Evolutionary conservation across 2,888 invertebrate genomes (phyloP).

Genomic region (Himalopsyche kuldschensis): DNA sequence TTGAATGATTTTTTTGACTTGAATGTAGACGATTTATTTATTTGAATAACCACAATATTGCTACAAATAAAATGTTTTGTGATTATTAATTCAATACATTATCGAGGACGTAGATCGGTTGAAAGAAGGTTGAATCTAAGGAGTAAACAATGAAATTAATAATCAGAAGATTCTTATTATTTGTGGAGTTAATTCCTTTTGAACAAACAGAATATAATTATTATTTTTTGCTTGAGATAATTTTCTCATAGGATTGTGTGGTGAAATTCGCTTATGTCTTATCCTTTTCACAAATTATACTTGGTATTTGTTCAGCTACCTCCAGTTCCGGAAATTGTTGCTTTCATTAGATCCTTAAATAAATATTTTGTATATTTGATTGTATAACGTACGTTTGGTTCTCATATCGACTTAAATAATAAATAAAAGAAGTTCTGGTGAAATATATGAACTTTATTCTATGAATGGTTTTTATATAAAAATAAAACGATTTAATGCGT

Average conservation of each 20-base stretch:
- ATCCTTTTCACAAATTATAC: background rate
- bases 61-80: no score
- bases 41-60: background rate
- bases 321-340: background rate
- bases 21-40: no score
- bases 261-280: background rate
- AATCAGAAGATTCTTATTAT: background rate
- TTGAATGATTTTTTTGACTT: no score
- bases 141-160: background rate
- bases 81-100: background rate
- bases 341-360: background rate
- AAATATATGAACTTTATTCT: no score
- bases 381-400: background rate
- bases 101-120: background rate
- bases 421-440: no score
- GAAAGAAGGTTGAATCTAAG: background rate
- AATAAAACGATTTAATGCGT: no score
- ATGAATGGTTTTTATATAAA: no score
- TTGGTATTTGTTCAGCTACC: background rate
- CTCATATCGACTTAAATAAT: no score
- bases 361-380: background rate
- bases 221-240: background rate
- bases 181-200: background rate
- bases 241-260: background rate
- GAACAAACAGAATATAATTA: background rate